These are phyloP conservation scores for Zaprionus lachaisei DNA, from an alignment of 1,140 invertebrate species.

Conservation along the genomic window DNA sequence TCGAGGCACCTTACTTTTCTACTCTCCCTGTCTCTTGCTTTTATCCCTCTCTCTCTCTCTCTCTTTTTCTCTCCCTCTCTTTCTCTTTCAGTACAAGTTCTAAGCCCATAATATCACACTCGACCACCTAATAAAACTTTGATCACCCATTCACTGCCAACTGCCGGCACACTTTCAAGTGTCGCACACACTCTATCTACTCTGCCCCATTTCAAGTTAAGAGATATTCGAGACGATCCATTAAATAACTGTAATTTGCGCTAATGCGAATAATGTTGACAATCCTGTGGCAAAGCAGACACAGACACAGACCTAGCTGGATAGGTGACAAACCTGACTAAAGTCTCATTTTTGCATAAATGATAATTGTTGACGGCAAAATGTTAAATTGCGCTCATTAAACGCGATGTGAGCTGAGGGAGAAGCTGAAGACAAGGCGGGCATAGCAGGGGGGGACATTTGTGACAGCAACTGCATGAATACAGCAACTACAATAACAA, in stretches of 20 bases:
- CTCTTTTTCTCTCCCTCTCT: background rate
- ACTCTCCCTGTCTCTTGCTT: no score
- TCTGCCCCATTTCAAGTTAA: conserved; percentile 6
- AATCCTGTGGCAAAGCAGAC: conserved; percentile 38
- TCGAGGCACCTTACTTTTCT: background rate
- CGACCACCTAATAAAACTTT: background rate
- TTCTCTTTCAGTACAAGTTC: background rate
- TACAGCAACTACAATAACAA: conserved; percentile 13
- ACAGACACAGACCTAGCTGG: conserved; percentile 30
- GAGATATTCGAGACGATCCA: conserved; percentile 24
- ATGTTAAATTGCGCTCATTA: conserved; percentile 70
- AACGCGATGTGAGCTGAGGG: conserved; percentile 29
- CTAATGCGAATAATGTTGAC: conserved; percentile 62
- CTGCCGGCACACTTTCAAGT: conserved; percentile 13
- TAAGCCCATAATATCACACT: background rate
- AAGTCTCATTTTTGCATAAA: conserved; percentile 72
- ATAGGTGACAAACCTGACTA: conserved; percentile 48
- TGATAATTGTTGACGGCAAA: conserved; percentile 66
- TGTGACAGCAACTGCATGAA: conserved; percentile 26
- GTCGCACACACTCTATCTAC: conserved; percentile 12
- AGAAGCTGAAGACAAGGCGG: background rate
- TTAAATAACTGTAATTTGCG: conserved; percentile 57
- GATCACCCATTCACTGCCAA: conserved; percentile 5
- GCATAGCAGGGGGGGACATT: conserved; percentile 10
- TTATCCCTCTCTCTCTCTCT: no score